A percentile compares a stretch with the other conserved stretches of the same genome.
Evolutionary conservation across 92 coral and sea anemone genomes (phyloP).

Genomic region (Zoanthus solanderi): DNA sequence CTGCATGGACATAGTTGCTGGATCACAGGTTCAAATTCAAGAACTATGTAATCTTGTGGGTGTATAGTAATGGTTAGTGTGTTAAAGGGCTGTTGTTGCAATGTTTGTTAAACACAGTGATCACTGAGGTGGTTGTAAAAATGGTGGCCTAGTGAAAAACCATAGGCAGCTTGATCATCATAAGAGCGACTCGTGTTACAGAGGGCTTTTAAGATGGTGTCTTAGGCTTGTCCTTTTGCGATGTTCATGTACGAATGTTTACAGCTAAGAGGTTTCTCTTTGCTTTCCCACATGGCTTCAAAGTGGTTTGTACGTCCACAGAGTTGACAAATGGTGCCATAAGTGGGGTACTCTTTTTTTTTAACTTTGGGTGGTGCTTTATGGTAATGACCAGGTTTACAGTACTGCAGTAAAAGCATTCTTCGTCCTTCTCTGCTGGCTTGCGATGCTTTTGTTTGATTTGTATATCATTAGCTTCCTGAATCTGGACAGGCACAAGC

Average conservation of each 20-base stretch:
- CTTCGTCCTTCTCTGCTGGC: too few relatives aligned
- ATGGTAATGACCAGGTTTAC: too few relatives aligned
- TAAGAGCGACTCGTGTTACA: conserved; percentile 2
- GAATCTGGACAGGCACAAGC: too few relatives aligned
- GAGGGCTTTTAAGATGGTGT: conserved; percentile 28
- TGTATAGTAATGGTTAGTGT: conserved; percentile 3
- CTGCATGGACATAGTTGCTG: neutral
- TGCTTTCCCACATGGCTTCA: too few relatives aligned
- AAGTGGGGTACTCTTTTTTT: too few relatives aligned
- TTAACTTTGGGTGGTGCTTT: too few relatives aligned
- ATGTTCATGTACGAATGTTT: neutral
- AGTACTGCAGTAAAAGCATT: too few relatives aligned
- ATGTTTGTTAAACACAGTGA: conserved; percentile 32
- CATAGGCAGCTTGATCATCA: neutral
- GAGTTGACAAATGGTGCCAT: too few relatives aligned
- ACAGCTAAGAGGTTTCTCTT: conserved; percentile 1
- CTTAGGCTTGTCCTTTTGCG: neutral
- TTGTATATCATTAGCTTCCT: too few relatives aligned
- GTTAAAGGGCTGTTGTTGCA: conserved; percentile 40
- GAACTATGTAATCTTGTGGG: conserved; percentile 35
- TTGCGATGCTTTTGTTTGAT: too few relatives aligned
- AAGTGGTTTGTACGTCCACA: too few relatives aligned
- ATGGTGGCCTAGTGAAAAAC: conserved; percentile 36
- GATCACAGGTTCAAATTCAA: conserved; percentile 19
- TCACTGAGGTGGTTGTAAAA: conserved; percentile 33